Conservation (phyloP, 1,140 invertebrate genomes). For the Lanistes nyassanus region DNA sequence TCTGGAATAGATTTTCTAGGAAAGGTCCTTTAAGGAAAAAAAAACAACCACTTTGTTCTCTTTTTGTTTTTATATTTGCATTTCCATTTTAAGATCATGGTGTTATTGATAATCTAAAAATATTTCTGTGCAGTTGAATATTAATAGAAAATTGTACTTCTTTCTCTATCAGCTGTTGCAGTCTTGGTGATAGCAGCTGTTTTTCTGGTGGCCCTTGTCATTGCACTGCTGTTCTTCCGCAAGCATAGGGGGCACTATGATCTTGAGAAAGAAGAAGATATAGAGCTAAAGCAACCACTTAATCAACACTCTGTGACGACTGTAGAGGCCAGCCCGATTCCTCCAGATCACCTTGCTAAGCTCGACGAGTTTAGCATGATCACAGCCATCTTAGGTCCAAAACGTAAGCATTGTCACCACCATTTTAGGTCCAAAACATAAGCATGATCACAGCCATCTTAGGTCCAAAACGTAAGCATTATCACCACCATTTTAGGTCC, state of each 20-base stretch:
- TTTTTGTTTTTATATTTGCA: no score
- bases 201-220: conserved; percentile 47
- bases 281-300: conserved; percentile 56
- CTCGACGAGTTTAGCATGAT: conserved; percentile 63
- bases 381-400: conserved; percentile 49
- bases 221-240: conserved; percentile 44
- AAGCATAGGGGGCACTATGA: conserved; percentile 33
- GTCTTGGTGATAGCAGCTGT: conserved; percentile 42
- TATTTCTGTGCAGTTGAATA: conserved; percentile 7
- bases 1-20: no score
- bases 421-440: no score
- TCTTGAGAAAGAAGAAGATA: conserved; percentile 47
- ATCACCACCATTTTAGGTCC: no score
- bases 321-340: conserved; percentile 26
- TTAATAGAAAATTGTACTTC: not conserved
- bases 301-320: conserved; percentile 25
- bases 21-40: no score
- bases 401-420: conserved; percentile 42
- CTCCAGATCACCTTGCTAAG: conserved; percentile 51
- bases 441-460: conserved; percentile 58
- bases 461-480: conserved; percentile 45
- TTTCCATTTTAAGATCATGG: no score
- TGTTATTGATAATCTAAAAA: no score
- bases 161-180: conserved; percentile 42
- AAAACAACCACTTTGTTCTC: no score